Evolutionary conservation across 2,888 invertebrate genomes (phyloP), one percentile per base, ranked within the genome.

Genomic region (Oscheius sp.): DNA sequence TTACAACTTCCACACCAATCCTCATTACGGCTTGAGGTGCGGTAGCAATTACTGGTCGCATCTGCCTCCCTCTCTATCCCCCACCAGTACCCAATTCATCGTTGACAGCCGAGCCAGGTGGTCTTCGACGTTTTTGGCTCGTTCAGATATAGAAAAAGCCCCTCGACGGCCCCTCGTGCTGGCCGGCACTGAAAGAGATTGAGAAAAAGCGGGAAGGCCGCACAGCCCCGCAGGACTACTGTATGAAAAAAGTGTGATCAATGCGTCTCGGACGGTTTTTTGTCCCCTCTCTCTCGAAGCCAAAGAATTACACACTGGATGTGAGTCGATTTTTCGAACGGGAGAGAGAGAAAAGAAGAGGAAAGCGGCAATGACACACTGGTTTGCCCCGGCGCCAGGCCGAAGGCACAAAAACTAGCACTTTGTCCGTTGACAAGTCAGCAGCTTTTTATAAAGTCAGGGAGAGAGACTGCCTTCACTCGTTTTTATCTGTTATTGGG

Each of bases 131-230:
- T 37, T 63, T 60, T 60, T 60, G 59, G 59, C 47, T 53, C 53
- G 50, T 32, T 48, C 63, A 29, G 42, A 29, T 21, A 10, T 5
- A 48, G 63, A 63, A 63, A 63, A 68, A 68, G 55, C 42, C 33
- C 29, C 63, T 32, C 62, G 48, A 33, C 33, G 33, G 68, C 35
- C 32, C 53, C 35, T 32, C 35, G 59, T 59, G 59, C 59, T 33
- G 53, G 55, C 51, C 55, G 68, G n/a, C 59, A 70, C 70, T 47
- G 58, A 47, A 59, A 37, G 42, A 2, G 55, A 53, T 11, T 5
- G 42, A 42, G 59, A 59, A 70, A 70, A 70, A 70, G 37, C 50
- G 57, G 21, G 32, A 13, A 53, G 48, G 47, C 58, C 48, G 59
- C 42, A 58, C 58, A 37, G 58, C 21, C 13, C 21, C 21, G 21